Base-by-base conservation (phyloP, 1,140 invertebrate genomes). In the Drosophila bifasciata region DNA sequence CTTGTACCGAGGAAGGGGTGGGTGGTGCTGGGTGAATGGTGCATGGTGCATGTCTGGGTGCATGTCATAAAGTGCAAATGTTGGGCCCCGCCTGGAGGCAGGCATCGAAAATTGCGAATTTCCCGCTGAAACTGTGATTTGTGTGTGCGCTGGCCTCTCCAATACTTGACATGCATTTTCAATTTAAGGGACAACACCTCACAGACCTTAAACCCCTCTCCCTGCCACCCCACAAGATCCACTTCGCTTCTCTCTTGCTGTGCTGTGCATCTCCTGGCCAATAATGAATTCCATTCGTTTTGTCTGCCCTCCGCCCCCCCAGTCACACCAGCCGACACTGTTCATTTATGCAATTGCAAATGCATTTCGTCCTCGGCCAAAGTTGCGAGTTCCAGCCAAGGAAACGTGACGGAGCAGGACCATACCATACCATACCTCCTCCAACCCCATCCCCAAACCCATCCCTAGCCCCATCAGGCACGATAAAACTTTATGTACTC, bases 201-300 rank as follows among this genome's bases (percentile, higher is more conserved):
- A 76, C 70, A 77, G 53, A 68, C 32, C 28, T 15, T n/a, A 1
- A 16, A n/a, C 39, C 13, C 49, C 36, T 36, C 23, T 3, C 23
- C 32, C 40, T 13, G 50, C 36, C 41, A 40, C 48, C 44, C 19
- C 43, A 21, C 23, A 28, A 8, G 8, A 8, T 32, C 8, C 28
- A 11, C 2, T 16, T 11, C 57, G 50, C 15, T n/a, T 0, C 3
- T 32, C n/a, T 9, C 15, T 9, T 50, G 7, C 49, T 46, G 64
- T 50, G 7, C 49, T 46, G 64, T 50, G 56, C 66, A 68, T 56
- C 63, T 68, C 41, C 66, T 41, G 61, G 51, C 62, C 76, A 83
- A 86, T 90, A 90, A 90, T 90, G 86, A 86, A 90, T 86, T 90
- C 86, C 86, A 89, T 89, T 89, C 58, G 77, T 88, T 83, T 79